Conservation (phyloP, 2,113 vertebrate genomes). For the Nibea albiflora region DNA sequence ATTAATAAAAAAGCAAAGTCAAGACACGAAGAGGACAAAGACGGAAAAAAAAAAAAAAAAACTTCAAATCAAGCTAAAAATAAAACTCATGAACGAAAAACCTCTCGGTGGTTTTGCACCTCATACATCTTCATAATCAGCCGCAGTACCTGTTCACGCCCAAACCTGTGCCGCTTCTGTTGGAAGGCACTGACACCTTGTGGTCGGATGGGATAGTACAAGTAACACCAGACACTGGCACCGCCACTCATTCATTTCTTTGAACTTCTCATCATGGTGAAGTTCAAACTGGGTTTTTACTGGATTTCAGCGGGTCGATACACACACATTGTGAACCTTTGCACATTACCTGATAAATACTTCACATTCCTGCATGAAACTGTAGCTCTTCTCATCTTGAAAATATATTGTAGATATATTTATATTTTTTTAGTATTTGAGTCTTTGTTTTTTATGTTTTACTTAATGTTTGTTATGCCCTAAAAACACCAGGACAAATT, state of each 20-base stretch:
- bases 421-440: too few relatives aligned
- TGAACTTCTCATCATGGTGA: background rate
- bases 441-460: too few relatives aligned
- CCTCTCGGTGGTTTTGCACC: background rate
- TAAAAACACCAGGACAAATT: too few relatives aligned
- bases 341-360: too few relatives aligned
- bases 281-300: background rate
- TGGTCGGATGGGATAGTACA: constrained; percentile 40
- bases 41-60: background rate
- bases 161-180: constrained; percentile 10
- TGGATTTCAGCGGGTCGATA: background rate
- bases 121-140: background rate
- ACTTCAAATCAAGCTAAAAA: constrained; percentile 2
- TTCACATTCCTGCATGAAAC: too few relatives aligned
- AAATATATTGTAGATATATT: too few relatives aligned
- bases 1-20: background rate
- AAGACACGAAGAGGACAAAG: background rate
- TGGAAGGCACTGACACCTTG: constrained; percentile 65
- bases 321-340: too few relatives aligned
- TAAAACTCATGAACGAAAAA: background rate
- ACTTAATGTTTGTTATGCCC: too few relatives aligned
- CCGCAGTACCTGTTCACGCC: background rate
- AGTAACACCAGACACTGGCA: background rate
- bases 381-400: too few relatives aligned
- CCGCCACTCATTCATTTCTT: background rate